Evolutionary conservation across 2,888 invertebrate genomes (phyloP).

Genomic region (Metellina segmentata): DNA sequence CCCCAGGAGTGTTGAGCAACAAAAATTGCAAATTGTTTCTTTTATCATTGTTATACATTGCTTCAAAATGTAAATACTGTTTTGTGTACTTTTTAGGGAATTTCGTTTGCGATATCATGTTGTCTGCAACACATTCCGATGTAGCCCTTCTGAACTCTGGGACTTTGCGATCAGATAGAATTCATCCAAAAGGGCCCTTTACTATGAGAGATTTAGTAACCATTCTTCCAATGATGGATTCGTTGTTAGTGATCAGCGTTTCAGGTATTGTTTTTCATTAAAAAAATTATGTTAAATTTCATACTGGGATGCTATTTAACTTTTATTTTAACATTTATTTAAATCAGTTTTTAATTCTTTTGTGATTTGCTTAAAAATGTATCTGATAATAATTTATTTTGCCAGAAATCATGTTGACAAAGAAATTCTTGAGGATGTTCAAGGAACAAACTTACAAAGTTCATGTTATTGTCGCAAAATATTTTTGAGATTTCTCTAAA

Average conservation of each 20-base stretch:
- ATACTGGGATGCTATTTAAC: background rate
- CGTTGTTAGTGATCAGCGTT: slow-evolving; percentile 88
- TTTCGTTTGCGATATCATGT: slow-evolving; percentile 85
- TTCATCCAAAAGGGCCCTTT: slow-evolving; percentile 92
- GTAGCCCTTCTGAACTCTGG: slow-evolving; percentile 92
- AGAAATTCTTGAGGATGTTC: no score
- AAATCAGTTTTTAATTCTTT: no score
- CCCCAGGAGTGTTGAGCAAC: no score
- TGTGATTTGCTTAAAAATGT: no score
- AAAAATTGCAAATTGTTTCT: no score
- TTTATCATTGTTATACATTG: no score
- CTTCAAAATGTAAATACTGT: background rate
- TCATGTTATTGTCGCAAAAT: no score
- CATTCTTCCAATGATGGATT: slow-evolving; percentile 92
- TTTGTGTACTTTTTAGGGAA: slow-evolving; percentile 80
- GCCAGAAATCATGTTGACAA: no score
- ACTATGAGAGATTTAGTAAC: slow-evolving; percentile 90
- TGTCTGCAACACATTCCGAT: slow-evolving; percentile 92
- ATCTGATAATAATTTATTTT: no score
- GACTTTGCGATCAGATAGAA: slow-evolving; percentile 88
- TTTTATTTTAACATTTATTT: no score
- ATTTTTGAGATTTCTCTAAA: no score
- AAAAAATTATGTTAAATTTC: background rate
- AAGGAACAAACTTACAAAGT: no score
- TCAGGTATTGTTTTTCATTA: slow-evolving; percentile 83